A percentile compares a stretch with the other conserved stretches of the same genome.
Conservation (phyloP, 2,113 vertebrate genomes). For the Corythaixoides concolor region DNA sequence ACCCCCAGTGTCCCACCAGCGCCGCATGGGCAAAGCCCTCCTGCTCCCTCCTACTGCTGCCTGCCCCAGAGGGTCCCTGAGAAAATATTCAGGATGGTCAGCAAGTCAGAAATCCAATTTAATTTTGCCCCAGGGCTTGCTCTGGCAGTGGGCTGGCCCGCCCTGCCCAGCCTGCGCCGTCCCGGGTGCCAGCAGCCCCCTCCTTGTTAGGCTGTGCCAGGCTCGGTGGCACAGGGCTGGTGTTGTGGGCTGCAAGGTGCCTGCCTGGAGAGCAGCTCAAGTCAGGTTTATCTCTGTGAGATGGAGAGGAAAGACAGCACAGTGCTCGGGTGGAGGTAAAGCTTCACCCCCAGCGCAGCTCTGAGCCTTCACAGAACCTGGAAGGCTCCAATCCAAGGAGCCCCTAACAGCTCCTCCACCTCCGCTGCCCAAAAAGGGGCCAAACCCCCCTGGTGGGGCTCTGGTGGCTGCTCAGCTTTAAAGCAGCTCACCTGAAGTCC, state of each 20-base stretch:
- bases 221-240: background rate
- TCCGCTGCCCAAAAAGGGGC: background rate
- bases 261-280: accelerated
- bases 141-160: background rate
- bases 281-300: background rate
- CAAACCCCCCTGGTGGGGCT: background rate
- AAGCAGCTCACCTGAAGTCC: accelerated
- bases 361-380: background rate
- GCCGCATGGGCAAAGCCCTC: background rate
- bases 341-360: background rate
- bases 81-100: background rate
- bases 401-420: background rate
- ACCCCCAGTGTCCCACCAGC: background rate
- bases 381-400: accelerated
- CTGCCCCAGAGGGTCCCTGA: background rate
- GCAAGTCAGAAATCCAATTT: background rate
- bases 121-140: background rate
- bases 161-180: background rate
- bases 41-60: background rate
- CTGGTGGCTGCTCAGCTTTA: background rate
- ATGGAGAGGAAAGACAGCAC: background rate
- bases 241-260: background rate
- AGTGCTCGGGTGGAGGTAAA: accelerated
- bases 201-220: background rate
- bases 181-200: background rate